Conservation (phyloP, 2,797 vertebrate species). For the Aviceda leuphotes region DNA sequence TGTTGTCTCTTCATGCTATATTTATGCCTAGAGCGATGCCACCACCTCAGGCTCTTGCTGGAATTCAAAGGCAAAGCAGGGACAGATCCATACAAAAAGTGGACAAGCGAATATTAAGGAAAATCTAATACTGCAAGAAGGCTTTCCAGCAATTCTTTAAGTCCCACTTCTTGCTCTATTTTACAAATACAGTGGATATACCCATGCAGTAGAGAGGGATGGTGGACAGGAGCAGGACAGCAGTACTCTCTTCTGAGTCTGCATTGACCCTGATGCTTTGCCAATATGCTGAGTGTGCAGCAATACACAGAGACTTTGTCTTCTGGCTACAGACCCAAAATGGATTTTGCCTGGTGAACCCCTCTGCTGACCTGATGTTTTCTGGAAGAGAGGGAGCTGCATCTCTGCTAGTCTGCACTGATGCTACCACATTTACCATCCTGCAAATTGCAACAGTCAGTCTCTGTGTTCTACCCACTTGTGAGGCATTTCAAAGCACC, state of each 20-base stretch:
- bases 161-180: background rate
- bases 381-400: background rate
- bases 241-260: background rate
- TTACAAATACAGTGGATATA: background rate
- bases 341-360: background rate
- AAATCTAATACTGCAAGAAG: constrained; percentile 8
- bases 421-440: background rate
- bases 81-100: constrained; percentile 38
- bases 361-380: background rate
- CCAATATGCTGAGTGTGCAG: background rate
- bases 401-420: background rate
- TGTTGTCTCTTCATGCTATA: constrained; percentile 76
- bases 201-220: background rate
- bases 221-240: background rate
- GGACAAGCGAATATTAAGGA: constrained; percentile 39
- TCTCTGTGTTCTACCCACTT: background rate
- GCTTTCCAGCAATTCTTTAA: background rate
- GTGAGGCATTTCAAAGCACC: background rate
- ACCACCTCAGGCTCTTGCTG: constrained; percentile 50
- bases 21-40: constrained; percentile 72
- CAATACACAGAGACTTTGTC: background rate
- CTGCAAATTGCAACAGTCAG: background rate
- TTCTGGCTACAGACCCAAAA: background rate
- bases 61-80: constrained; percentile 56
- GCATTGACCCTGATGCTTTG: background rate